Conservation (phyloP, 2,113 vertebrate species). For the Columba janthina region DNA sequence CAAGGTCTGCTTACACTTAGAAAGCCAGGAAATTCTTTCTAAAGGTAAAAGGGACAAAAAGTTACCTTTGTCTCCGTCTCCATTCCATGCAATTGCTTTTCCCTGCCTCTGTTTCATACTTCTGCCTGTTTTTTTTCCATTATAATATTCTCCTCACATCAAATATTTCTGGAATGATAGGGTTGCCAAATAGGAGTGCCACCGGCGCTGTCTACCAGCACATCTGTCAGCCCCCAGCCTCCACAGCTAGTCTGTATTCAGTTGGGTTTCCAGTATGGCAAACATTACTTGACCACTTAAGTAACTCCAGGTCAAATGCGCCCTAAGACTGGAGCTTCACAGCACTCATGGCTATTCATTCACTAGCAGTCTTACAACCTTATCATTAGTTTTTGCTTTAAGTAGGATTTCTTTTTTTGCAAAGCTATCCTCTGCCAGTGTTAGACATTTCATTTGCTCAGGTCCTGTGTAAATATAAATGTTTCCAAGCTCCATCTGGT, state of each 20-base stretch:
- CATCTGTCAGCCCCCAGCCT: neutral
- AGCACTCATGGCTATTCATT: neutral
- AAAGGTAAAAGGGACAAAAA: neutral
- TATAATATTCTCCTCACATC: neutral
- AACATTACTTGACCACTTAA: accelerated
- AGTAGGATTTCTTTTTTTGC: neutral
- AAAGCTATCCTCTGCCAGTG: neutral
- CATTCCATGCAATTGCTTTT: neutral
- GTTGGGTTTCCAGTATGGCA: neutral
- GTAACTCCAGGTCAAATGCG: neutral
- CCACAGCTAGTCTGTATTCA: neutral
- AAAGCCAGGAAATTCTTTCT: neutral
- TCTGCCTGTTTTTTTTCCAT: neutral
- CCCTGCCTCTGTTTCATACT: neutral
- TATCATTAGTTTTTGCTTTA: neutral
- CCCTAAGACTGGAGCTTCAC: neutral
- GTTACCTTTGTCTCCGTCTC: neutral
- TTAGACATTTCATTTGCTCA: conserved; percentile 18
- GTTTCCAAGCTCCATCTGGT: conserved; percentile 72
- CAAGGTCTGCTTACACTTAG: neutral
- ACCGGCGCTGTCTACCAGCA: neutral
- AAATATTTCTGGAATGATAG: neutral
- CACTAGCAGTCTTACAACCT: neutral
- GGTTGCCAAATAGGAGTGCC: neutral
- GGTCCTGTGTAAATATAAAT: conserved; percentile 53